phyloP scores from a whole-genome alignment of 1,140 invertebrate genomes.

The Drosophila nannoptera region DNA sequence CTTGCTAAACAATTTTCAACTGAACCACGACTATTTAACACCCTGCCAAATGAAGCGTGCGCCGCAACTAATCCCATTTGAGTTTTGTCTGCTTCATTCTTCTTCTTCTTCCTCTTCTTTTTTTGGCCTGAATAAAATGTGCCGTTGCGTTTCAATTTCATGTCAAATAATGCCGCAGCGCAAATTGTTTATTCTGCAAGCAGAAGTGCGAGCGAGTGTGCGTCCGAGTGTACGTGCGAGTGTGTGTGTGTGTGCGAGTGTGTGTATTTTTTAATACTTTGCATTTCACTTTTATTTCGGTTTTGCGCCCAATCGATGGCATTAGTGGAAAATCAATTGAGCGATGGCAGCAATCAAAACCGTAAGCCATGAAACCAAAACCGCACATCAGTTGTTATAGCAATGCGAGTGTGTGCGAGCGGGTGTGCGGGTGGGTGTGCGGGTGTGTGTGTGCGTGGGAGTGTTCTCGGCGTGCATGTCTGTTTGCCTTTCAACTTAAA shows the following conservation, averaged over 20 bases:
- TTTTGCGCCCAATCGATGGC: constrained; percentile 59
- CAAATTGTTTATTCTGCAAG: constrained; percentile 65
- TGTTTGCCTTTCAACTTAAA: constrained; percentile 62
- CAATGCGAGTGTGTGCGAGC: constrained; percentile 22
- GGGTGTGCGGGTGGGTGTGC: constrained; percentile 3
- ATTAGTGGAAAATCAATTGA: constrained; percentile 77
- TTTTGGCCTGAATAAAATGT: constrained; percentile 28
- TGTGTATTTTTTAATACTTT: constrained; percentile 54
- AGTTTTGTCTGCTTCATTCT: constrained; percentile 33
- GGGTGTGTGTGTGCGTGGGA: constrained; percentile 5
- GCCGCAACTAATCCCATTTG: constrained; percentile 65
- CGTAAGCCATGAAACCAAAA: constrained; percentile 75
- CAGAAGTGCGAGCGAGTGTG: constrained; percentile 16
- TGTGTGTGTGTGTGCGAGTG: constrained; percentile 1
- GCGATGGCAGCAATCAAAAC: constrained; percentile 74
- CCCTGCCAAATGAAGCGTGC: constrained; percentile 54
- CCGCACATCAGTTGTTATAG: constrained; percentile 64
- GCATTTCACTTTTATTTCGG: constrained; percentile 71
- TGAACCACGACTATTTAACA: constrained; percentile 35
- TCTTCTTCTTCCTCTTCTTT: not conserved
- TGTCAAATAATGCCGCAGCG: constrained; percentile 61
- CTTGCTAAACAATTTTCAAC: constrained; percentile 20
- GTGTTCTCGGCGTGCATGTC: constrained; percentile 16
- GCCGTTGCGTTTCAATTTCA: constrained; percentile 58
- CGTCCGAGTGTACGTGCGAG: constrained; percentile 3